Evolutionary conservation across 2,888 invertebrate species (phyloP).

Genomic region (Tenthredo livida): DNA sequence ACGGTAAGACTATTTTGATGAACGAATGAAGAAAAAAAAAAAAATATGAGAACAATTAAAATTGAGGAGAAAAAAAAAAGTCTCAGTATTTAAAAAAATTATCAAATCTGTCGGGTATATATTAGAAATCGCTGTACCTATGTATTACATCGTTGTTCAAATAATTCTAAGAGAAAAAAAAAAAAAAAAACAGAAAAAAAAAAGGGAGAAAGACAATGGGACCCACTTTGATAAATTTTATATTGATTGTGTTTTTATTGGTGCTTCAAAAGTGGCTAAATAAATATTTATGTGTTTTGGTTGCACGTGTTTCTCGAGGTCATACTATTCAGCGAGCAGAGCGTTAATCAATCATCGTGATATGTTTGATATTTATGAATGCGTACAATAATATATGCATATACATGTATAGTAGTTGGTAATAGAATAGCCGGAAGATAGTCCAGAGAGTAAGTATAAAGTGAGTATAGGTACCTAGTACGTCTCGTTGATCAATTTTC

Average conservation of each 20-base stretch:
- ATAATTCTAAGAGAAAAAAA: too few species aligned
- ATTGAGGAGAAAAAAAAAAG: too few species aligned
- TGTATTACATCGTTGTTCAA: too few species aligned
- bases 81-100: too few species aligned
- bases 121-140: too few species aligned
- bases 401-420: background rate
- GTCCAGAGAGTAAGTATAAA: background rate
- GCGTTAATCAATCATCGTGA: conserved; percentile 18
- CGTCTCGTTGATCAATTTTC: background rate
- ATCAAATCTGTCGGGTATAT: too few species aligned
- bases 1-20: background rate
- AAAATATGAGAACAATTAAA: too few species aligned
- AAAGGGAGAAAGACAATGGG: background rate
- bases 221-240: background rate
- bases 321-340: background rate
- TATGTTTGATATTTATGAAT: background rate
- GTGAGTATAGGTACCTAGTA: background rate
- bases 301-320: background rate
- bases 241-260: background rate
- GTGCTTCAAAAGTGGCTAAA: background rate
- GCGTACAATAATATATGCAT: too few species aligned
- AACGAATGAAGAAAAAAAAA: too few species aligned
- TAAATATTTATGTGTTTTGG: conserved; percentile 13
- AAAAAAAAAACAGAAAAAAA: too few species aligned
- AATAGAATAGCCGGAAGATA: conserved; percentile 4